Evolutionary conservation across 1,140 invertebrate species (phyloP).

Genomic region (Hydropsyche tenuis): DNA sequence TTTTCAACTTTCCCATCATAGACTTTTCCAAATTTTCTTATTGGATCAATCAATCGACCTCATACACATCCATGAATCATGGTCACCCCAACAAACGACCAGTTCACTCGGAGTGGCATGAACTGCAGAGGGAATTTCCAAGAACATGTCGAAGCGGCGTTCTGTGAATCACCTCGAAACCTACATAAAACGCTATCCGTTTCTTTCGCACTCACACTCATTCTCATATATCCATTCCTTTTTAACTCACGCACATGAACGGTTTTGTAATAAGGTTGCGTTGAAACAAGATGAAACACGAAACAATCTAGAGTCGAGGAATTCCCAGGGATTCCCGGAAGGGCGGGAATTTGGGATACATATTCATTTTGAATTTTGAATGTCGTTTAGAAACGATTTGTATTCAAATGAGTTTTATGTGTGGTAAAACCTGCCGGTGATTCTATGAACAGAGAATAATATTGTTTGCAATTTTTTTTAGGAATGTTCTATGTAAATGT

Average conservation of each 20-base stretch:
- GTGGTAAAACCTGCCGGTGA: too few relatives aligned
- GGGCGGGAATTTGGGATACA: neutral
- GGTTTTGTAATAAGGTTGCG: neutral
- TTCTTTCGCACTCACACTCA: neutral
- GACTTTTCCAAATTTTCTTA: too few relatives aligned
- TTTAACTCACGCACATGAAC: neutral
- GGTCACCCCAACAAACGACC: slow-evolving; percentile 7
- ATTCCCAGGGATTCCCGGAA: neutral
- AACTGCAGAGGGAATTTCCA: slow-evolving; percentile 36
- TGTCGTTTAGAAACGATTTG: too few relatives aligned
- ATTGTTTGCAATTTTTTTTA: too few relatives aligned
- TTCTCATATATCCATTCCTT: neutral
- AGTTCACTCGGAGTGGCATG: slow-evolving; percentile 13
- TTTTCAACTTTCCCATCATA: too few relatives aligned
- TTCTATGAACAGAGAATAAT: too few relatives aligned
- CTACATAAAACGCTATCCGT: neutral
- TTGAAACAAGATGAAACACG: too few relatives aligned
- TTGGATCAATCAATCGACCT: too few relatives aligned
- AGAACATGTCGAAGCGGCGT: slow-evolving; percentile 27
- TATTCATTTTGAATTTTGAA: too few relatives aligned
- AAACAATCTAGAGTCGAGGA: neutral
- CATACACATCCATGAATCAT: too few relatives aligned
- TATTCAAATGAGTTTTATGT: too few relatives aligned
- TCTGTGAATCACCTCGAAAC: slow-evolving; percentile 30
- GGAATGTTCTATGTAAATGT: too few relatives aligned